Evolutionary conservation across 2,113 vertebrate genomes (phyloP).

Genomic region (Sinocyclocheilus anshuiensis): DNA sequence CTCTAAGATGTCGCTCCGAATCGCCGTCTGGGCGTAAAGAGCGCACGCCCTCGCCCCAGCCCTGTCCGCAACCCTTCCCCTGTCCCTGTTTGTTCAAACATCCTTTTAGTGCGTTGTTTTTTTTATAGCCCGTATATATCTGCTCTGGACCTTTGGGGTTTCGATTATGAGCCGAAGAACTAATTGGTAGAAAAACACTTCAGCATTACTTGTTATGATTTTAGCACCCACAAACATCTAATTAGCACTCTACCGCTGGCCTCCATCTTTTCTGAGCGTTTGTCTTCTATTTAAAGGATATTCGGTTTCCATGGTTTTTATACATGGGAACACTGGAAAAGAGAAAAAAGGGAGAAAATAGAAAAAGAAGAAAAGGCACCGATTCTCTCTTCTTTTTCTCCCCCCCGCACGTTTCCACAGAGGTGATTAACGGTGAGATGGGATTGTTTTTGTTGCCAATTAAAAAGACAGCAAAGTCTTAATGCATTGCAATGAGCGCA

Average conservation of each 20-base stretch:
- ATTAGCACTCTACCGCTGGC: constrained; percentile 49
- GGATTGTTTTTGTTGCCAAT: constrained; percentile 59
- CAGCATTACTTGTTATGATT: constrained; percentile 47
- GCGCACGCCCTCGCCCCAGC: constrained; percentile 12
- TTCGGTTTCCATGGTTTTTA: constrained; percentile 34
- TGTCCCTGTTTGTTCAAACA: constrained; percentile 18
- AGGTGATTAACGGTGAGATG: constrained; percentile 53
- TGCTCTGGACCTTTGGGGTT: constrained; percentile 16
- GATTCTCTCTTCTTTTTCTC: constrained; percentile 25
- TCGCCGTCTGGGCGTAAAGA: constrained; percentile 46
- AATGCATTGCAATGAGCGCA: constrained; percentile 52
- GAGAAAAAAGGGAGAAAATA: not conserved
- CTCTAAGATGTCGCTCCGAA: constrained; percentile 69
- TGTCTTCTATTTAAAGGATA: constrained; percentile 36
- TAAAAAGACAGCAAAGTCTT: constrained; percentile 55
- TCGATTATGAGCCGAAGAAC: constrained; percentile 37
- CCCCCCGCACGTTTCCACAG: constrained; percentile 34
- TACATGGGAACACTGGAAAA: not conserved
- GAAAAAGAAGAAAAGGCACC: constrained; percentile 5
- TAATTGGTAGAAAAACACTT: constrained; percentile 49
- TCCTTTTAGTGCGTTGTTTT: not conserved
- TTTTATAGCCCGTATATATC: not conserved
- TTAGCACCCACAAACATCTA: constrained; percentile 43
- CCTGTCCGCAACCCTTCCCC: constrained; percentile 35
- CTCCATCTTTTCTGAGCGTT: constrained; percentile 37